Evolutionary conservation across 30 jellyfish, hydroid and myxozoan species (phyloP).

Genomic region (Aurelia sp.): DNA sequence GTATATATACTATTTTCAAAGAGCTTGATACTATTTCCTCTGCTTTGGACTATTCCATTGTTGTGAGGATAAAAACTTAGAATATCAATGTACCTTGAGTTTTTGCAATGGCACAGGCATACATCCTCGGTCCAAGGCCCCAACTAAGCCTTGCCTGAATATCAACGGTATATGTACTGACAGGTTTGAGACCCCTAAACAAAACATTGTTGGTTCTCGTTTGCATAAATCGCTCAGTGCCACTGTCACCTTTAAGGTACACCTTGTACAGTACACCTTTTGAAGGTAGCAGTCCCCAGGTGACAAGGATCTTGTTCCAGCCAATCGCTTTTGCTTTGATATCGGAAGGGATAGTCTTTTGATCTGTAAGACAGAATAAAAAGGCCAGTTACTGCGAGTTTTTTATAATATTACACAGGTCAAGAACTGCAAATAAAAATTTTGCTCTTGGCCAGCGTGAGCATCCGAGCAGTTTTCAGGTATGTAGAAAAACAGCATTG

Average conservation of each 20-base stretch:
- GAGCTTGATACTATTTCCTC: too few relatives aligned
- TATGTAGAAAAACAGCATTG: too few relatives aligned
- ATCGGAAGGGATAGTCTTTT: conserved; percentile 9
- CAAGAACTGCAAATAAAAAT: too few relatives aligned
- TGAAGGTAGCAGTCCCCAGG: conserved; percentile 13
- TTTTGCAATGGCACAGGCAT: background rate
- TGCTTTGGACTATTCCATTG: too few relatives aligned
- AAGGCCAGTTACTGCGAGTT: background rate
- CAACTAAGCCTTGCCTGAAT: conserved; percentile 17
- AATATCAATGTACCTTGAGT: conserved; percentile 11
- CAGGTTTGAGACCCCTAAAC: conserved; percentile 10
- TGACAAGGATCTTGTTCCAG: conserved; percentile 24
- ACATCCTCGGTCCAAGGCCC: conserved; percentile 37
- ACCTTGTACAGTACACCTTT: conserved; percentile 13
- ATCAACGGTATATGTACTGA: conserved; percentile 17
- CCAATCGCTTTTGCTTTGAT: conserved; percentile 1
- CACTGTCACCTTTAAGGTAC: background rate
- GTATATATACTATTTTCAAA: too few relatives aligned
- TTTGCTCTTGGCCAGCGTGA: too few relatives aligned
- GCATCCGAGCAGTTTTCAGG: too few relatives aligned
- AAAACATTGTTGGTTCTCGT: background rate
- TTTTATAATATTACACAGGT: too few relatives aligned
- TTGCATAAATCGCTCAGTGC: conserved; percentile 8
- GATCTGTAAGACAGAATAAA: background rate
- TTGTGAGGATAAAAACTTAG: background rate